Base-by-base conservation (phyloP, 1,140 invertebrate genomes). In the Sycophaga agraensis region DNA sequence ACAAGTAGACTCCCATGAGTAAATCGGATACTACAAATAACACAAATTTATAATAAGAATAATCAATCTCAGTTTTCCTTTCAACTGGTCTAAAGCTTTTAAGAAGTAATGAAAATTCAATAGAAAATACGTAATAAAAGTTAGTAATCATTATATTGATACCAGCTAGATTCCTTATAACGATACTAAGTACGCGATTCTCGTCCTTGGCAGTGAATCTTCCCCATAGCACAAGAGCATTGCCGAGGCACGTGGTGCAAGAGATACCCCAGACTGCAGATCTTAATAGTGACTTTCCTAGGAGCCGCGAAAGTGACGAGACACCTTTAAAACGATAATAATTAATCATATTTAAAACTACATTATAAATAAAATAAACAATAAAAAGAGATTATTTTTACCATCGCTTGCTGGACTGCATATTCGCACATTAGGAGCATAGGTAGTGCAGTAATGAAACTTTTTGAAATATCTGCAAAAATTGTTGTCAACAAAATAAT, bases 1-100 rank as follows among this genome's bases (percentile, higher is more conserved):
- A 70, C 55, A 93, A 78, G 75, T 93, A 93, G 43, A 92, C 72
- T 1, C 90, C 91, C 88, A 92, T 92, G 16, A 92, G 73, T 65
- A 91, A 81, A 76, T 93, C 91, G 6, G 91, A 87, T n/a, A 87
- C 82, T 85, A 43, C 50, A 31, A 42, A 16, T 50, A 22, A 24
- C 8, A 31, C 9, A n/a, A 26, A 26, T 31, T 16, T 26, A 48
- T 48, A 24, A 42, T 31, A 31, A 31, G 11, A 31, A 31, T 6
- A 31, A 31, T 31, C 4, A 31, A 31, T 31, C 11, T 31, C 4
- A 31, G 11, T 6, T 31, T 6, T 31, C 28, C 11, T 31, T 31
- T 31, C 4, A 31, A 31, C 4, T 31, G n/a, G n/a, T n/a, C n/a
- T n/a, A n/a, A n/a, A n/a, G n/a, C n/a, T n/a, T n/a, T n/a, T n/a